Evolutionary conservation across 2,113 vertebrate species (phyloP), one percentile per base, ranked within the genome.

Genomic region (Mustelus asterias): DNA sequence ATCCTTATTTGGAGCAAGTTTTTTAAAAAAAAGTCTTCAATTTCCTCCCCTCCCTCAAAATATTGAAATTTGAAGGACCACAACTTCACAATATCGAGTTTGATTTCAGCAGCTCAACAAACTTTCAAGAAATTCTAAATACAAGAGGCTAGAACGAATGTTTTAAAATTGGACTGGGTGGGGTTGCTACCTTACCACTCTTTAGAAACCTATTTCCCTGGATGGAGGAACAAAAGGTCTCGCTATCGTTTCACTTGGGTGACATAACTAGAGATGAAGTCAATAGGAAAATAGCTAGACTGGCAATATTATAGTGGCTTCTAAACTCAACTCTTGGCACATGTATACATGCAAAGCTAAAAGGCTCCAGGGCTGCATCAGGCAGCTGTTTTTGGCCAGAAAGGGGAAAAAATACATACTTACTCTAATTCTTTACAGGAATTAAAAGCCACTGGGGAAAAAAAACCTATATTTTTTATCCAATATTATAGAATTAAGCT

Each of bases 331-430:
- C 69, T 72, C 97, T 98, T 99, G 98, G 99, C 99, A 99, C 98
- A 98, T 97, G 97, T 96, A 97, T 24, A 98, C 99, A 99, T 99
- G 99, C 99, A 99, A 98, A 99, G 98, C 98, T 97, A 97, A 97
- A 97, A 97, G 97, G 97, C 96, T 96, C 96, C 37, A 96, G 96
- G 97, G 98, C 97, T 83, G 97, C 97, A 96, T 96, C 10, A 54
- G 90, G 97, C 97, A 97, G 97, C 95, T 96, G 96, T 97, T 95
- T 90, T 98, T 98, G 98, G 98, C 97, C 97, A 97, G 3, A 16
- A 60, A 96, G 89, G 95, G 90, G 96, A 96, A 95, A 48, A 96
- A 97, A 97, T 96, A 94, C 96, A 98, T 97, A 97, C 97, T 97
- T 98, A 96, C 96, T 97, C 96, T 97, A 97, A 96, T 96, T 97